Evolutionary conservation across 2,888 invertebrate species (phyloP), one percentile per base, ranked within the genome.

Genomic region (Drosophila cognata): DNA sequence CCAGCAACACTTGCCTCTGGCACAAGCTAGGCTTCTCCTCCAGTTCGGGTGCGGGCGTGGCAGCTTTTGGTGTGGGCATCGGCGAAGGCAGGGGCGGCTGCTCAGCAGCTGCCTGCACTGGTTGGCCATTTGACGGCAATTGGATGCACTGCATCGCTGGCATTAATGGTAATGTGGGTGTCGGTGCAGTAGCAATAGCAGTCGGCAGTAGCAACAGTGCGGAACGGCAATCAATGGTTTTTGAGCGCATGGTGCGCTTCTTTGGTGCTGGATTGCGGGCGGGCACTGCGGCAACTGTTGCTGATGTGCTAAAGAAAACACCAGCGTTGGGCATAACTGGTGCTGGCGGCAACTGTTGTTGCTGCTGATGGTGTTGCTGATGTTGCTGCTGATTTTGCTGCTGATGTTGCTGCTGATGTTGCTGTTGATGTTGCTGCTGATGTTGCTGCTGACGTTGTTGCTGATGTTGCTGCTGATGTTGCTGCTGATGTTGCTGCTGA

Each of bases 211-310:
- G 18, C 52, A 77, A 8, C 61, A 82, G 18, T 16, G 81, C 87
- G 0, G 84, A 79, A 1, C 86, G 81, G 50, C 90, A 91, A 58
- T 92, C 91, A 41, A 91, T 81, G 4, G 92, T 92, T 68, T 91
- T 91, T 28, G 92, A 91, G 28, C 92, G 91, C 81, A 87, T 87
- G 35, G 67, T 83, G 36, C 91, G 88, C 67, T 91, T 89, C 66
- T 88, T 86, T 58, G 90, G 87, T 59, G 82, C 78, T 29, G 81
- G 38, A 50, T 77, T 69, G 43, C 74, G 78, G 41, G 28, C 35
- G 21, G 63, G 46, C 25, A 33, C 41, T n/a, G 68, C 50, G 38
- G 59, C 64, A 62, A 52, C 69, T 52, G 52, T 67, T 13, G 80
- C 55, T 21, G 69, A 43, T 13, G 65, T 28, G 21, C 43, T 48